Base-by-base conservation (phyloP, 1,140 invertebrate species). In the Adelges cooleyi region DNA sequence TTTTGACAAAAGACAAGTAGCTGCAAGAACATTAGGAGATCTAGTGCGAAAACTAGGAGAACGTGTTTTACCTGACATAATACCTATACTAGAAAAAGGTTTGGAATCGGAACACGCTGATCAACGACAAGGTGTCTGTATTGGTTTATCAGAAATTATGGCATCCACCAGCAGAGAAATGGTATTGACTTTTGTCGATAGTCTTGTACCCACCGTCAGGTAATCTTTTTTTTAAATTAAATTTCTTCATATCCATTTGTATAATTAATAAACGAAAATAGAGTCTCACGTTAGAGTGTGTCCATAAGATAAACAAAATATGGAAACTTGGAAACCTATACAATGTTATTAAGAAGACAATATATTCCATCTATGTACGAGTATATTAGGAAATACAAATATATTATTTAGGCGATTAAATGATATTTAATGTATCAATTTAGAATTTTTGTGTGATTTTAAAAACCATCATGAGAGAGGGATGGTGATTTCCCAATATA, bases 121-220 rank as follows among this genome's bases (percentile, higher is more conserved):
- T 77, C 92, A 98, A 75, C 79, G 95, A 27, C 92, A 98, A 77
- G 96, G 95, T 70, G 96, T 99, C 11, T 98, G 95, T 75, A 97
- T 98, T 74, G 95, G 95, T 5, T 79, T 99, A 1, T 92, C 91
- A 1, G 97, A 99, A 81, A 99, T 99, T 70, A 96, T 99, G 85
- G 85, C 86, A 3, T 95, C 94, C 42, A 98, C 94, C 2, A 95
- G 90, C 56, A 85, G 85, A 71, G 95, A 98, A 70, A 95, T 97
- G 85, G 89, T 95, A 8, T 76, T 94, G 1, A 87, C 87, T 2
- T 95, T 95, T 77, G 91, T 95, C 1, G 91, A 97, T 73, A 95
- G 89, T 71, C 78, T 99, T 53, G 91, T 98, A n/a, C 94, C 94
- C n/a, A 98, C 94, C 3, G 92, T 97, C 8, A 80, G 79, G 77